These are phyloP conservation scores for Oconnorella tubifera DNA, from an alignment of 2,888 invertebrate species.

Conservation along the genomic window DNA sequence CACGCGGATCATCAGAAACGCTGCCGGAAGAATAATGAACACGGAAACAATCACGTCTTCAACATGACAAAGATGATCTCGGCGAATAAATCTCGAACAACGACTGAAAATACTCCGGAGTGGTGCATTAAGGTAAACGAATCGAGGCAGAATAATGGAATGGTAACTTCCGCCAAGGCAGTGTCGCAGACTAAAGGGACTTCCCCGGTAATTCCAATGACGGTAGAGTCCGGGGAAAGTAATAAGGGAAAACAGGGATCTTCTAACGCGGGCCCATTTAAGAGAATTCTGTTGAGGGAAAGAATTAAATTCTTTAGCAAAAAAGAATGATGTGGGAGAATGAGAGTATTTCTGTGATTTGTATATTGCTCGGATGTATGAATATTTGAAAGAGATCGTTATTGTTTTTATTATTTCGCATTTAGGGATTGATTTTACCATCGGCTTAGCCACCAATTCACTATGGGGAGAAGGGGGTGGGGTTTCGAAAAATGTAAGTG, in stretches of 20 bases:
- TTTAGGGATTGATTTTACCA: no score
- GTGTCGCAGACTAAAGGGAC: neutral
- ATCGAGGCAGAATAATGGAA: neutral
- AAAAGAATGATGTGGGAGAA: conserved; percentile 7
- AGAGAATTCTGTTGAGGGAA: neutral
- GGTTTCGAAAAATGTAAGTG: no score
- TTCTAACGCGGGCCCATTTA: neutral
- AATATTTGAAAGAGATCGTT: no score
- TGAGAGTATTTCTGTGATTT: no score
- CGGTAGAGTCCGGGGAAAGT: no score
- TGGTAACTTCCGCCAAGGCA: neutral
- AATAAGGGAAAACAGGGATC: no score
- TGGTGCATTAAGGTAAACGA: conserved; percentile 1
- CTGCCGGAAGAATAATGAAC: conserved; percentile 8
- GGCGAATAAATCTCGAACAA: neutral
- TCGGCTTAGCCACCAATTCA: no score
- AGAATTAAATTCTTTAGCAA: conserved; percentile 2
- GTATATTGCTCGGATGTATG: no score
- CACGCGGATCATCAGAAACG: neutral
- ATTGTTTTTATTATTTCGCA: no score
- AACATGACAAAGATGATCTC: conserved; percentile 12
- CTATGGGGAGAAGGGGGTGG: no score
- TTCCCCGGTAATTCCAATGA: no score
- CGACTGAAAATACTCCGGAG: neutral
- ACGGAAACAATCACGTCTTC: conserved; percentile 11